phyloP scores from a whole-genome alignment of 2,113 vertebrate species.

The Nerophis ophidion region DNA sequence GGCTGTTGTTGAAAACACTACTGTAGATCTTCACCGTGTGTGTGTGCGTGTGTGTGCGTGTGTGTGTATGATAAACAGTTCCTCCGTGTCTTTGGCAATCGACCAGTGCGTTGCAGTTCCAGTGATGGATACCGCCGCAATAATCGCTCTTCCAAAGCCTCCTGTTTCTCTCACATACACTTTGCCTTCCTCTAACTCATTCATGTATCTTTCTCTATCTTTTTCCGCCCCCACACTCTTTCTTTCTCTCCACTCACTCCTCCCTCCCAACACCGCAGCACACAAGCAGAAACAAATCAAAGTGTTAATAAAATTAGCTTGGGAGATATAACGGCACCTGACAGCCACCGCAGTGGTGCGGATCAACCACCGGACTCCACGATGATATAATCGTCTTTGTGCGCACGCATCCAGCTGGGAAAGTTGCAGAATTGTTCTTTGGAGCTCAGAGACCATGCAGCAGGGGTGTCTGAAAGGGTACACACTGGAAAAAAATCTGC shows the following conservation, averaged over 20 bases:
- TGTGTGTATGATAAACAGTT: slow-evolving; percentile 52
- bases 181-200: slow-evolving; percentile 55
- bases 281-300: slow-evolving; percentile 69
- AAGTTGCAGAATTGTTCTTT: slow-evolving; percentile 10
- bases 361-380: slow-evolving; percentile 26
- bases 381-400: slow-evolving; percentile 14
- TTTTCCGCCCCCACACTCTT: slow-evolving; percentile 5
- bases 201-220: slow-evolving; percentile 47
- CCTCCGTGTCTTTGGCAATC: slow-evolving; percentile 55
- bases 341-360: slow-evolving; percentile 51
- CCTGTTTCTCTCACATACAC: slow-evolving; percentile 58
- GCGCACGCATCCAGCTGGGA: slow-evolving; percentile 4
- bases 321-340: slow-evolving; percentile 27
- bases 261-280: slow-evolving; percentile 35
- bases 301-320: slow-evolving; percentile 57
- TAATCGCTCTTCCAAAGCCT: slow-evolving; percentile 65
- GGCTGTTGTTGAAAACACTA: slow-evolving; percentile 27
- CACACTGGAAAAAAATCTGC: slow-evolving; percentile 4
- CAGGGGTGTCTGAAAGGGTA: slow-evolving; percentile 6
- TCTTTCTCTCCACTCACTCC: slow-evolving; percentile 13
- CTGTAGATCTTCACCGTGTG: slow-evolving; percentile 24
- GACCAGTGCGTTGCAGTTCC: slow-evolving; percentile 51
- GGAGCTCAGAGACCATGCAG: not conserved
- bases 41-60: slow-evolving; percentile 18
- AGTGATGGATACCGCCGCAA: slow-evolving; percentile 64